A percentile compares a stretch with the other conserved stretches of the same genome.
Evolutionary conservation across 1,140 invertebrate species (phyloP).

Genomic region (Lanistes nyassanus): DNA sequence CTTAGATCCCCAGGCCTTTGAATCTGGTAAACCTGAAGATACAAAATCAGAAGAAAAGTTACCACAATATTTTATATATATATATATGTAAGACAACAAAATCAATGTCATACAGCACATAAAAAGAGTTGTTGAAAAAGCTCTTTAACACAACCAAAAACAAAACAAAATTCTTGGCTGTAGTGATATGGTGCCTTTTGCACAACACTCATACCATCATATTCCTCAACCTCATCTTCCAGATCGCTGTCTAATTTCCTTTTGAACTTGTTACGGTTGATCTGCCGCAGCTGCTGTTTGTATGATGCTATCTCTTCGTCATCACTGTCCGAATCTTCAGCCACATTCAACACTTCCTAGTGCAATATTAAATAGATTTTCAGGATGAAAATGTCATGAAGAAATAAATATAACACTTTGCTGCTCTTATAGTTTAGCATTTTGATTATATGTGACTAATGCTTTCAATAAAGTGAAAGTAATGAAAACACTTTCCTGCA

Average conservation of each 20-base stretch:
- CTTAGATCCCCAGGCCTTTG: slow-evolving; percentile 86
- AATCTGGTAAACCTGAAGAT: slow-evolving; percentile 75
- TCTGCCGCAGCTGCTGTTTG: slow-evolving; percentile 33
- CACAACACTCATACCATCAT: slow-evolving; percentile 23
- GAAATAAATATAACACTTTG: neutral
- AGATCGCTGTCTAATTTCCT: slow-evolving; percentile 41
- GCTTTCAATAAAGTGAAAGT: neutral
- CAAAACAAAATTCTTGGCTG: neutral
- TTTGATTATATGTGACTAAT: too few species aligned
- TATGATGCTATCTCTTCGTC: slow-evolving; percentile 46
- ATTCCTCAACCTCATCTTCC: slow-evolving; percentile 41
- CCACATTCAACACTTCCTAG: slow-evolving; percentile 52
- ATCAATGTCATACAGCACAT: too few species aligned
- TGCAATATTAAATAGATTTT: slow-evolving; percentile 2
- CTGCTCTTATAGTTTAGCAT: too few species aligned
- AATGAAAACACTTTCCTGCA: neutral
- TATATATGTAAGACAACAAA: too few species aligned
- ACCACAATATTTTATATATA: too few species aligned
- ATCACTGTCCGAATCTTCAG: slow-evolving; percentile 41
- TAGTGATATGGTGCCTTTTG: neutral
- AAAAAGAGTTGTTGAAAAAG: too few species aligned
- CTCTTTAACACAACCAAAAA: neutral
- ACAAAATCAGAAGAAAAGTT: slow-evolving; percentile 6
- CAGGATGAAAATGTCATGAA: neutral
- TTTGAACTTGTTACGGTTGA: slow-evolving; percentile 30